phyloP scores from a whole-genome alignment of 1,140 invertebrate genomes.

The Pachyrhynchus sulphureomaculatus region DNA sequence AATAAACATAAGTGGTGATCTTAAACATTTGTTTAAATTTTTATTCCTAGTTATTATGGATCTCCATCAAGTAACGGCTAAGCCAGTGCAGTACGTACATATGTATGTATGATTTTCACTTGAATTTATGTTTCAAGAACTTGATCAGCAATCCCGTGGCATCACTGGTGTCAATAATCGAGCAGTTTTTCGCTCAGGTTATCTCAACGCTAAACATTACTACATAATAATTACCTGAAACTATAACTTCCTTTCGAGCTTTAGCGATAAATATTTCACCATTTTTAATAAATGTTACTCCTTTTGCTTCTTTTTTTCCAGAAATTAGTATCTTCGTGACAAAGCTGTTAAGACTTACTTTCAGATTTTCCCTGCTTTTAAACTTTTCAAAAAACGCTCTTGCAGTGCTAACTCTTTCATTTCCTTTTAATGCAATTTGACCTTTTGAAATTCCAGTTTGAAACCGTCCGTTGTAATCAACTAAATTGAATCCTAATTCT shows the following conservation, averaged over 20 bases:
- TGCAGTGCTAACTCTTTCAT: conserved; percentile 40
- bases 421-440: conserved; percentile 18
- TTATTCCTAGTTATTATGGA: too few species aligned
- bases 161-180: too few species aligned
- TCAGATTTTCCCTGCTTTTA: conserved; percentile 23
- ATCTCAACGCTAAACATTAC: too few species aligned
- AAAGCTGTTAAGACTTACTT: conserved; percentile 58
- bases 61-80: too few species aligned
- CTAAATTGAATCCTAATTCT: conserved; percentile 10
- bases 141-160: too few species aligned
- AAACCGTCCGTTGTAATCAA: conserved; percentile 32
- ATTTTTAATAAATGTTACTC: conserved; percentile 67
- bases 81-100: too few species aligned
- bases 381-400: conserved; percentile 20
- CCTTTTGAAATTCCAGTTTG: conserved; percentile 38
- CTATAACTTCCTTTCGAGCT: conserved; percentile 69
- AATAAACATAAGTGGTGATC: too few species aligned
- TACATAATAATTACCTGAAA: conserved; percentile 59
- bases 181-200: too few species aligned
- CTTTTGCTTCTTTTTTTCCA: conserved; percentile 64
- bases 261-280: conserved; percentile 51
- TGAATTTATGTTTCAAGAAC: too few species aligned
- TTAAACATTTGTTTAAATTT: too few species aligned
- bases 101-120: too few species aligned
- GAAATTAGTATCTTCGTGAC: conserved; percentile 67